Base-by-base conservation (phyloP, 2,888 invertebrate genomes). In the Amphipyra tragopoginis region DNA sequence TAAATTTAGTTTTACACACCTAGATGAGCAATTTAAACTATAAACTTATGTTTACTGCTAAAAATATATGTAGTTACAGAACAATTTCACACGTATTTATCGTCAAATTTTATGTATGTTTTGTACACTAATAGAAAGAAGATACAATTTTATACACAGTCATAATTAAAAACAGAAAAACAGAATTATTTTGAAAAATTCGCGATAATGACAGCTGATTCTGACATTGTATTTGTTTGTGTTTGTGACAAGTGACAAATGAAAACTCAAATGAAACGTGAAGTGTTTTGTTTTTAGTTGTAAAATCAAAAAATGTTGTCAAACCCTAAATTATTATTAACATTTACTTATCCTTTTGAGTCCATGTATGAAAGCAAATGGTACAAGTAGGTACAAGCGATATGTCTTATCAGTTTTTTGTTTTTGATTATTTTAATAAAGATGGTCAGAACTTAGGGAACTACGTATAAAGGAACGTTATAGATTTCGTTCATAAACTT, bases 131-230 rank as follows among this genome's bases (percentile, higher is more conserved):
- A 55, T 53, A 50, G 43, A 57, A 43, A 56, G 9, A 45, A 49
- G 45, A 45, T 34, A 58, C 47, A 57, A 21, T 45, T 52, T 64
- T 44, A 38, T 43, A 48, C 43, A 43, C 57, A 56, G 50, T 54
- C 34, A 65, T 60, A 62, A 58, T 62, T 52, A 62, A 64, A 64
- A 72, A 62, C 51, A 50, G 50, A 59, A 51, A 71, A 55, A 62
- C 58, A 54, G 40, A 52, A 68, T 42, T 67, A 71, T 72, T 72
- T 79, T 71, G 52, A 66, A 79, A 75, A 63, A 59, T 49, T 74
- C 68, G 75, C 68, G 59, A 76, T 64, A 54, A 38, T 77, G 72
- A 74, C 80, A 83, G 77, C 80, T 82, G 81, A 67, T 75, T 63
- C 47, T 77, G 78, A 69, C 77, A 60, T 65, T 61, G 9, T 13